Conservation (phyloP, 2,113 vertebrate genomes). For the Eidolon helvum region DNA sequence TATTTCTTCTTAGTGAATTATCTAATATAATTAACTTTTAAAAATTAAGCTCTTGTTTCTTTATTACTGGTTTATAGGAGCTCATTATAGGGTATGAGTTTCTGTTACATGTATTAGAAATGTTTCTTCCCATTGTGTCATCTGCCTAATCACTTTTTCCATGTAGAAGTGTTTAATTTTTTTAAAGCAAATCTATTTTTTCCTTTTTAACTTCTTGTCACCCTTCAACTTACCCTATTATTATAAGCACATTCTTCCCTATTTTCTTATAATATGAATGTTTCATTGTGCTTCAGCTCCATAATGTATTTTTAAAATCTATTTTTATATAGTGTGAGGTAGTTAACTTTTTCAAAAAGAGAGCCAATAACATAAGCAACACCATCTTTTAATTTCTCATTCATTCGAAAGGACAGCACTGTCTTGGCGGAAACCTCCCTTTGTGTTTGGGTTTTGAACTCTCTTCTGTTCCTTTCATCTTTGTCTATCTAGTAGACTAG, state of each 20-base stretch:
- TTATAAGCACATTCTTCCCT: background rate
- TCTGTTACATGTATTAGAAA: background rate
- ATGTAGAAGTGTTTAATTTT: background rate
- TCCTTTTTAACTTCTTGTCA: background rate
- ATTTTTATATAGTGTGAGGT: background rate
- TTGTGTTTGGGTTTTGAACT: background rate
- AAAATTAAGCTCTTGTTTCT: background rate
- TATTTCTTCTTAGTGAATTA: background rate
- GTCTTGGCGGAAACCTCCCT: background rate
- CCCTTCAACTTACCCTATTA: background rate
- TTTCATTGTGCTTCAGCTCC: background rate
- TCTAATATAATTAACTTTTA: background rate
- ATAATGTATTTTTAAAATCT: background rate
- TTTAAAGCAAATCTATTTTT: background rate
- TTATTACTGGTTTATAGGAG: background rate
- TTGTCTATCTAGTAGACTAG: background rate
- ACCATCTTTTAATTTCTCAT: background rate
- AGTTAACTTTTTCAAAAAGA: background rate
- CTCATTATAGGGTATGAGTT: background rate
- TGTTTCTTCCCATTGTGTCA: conserved; percentile 13
- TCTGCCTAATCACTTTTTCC: conserved; percentile 42
- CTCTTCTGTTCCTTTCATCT: background rate
- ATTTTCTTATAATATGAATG: background rate
- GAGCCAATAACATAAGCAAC: background rate
- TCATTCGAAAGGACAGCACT: background rate